A percentile compares a stretch with the other conserved stretches of the same genome.
Conservation (phyloP, 2,797 vertebrate genomes). For the Smutsia gigantea region DNA sequence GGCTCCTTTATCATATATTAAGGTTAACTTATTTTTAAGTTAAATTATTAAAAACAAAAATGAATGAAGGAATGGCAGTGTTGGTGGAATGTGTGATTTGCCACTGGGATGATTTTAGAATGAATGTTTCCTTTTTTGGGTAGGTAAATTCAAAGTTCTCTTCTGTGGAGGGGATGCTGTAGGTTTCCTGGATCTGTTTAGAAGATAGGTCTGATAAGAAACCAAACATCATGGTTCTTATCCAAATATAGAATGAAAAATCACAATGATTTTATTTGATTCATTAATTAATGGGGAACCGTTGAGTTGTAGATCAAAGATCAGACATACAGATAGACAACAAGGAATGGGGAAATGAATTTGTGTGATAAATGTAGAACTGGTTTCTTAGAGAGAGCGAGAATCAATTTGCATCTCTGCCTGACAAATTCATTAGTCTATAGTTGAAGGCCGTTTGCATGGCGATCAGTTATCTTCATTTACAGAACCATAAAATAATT, state of each 20-base stretch:
- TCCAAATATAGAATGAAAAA: not conserved
- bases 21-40: not conserved
- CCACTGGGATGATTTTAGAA: not conserved
- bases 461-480: not conserved
- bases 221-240: not conserved
- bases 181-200: not conserved
- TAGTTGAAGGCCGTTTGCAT: not conserved
- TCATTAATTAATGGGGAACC: not conserved
- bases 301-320: not conserved
- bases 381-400: not conserved
- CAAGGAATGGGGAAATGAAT: not conserved
- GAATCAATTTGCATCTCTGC: not conserved
- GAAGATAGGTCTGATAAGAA: constrained; percentile 6
- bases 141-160: not conserved
- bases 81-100: not conserved
- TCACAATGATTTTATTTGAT: not conserved
- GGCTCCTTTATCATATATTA: too few species aligned
- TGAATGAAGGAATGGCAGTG: not conserved
- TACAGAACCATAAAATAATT: not conserved
- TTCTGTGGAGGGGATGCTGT: not conserved
- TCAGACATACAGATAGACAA: not conserved
- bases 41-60: constrained; percentile 3
- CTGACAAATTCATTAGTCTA: not conserved
- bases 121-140: not conserved
- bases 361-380: constrained; percentile 1